Evolutionary conservation across 1,140 invertebrate species (phyloP), one percentile per base, ranked within the genome.

Genomic region (Vanessa tameamea): DNA sequence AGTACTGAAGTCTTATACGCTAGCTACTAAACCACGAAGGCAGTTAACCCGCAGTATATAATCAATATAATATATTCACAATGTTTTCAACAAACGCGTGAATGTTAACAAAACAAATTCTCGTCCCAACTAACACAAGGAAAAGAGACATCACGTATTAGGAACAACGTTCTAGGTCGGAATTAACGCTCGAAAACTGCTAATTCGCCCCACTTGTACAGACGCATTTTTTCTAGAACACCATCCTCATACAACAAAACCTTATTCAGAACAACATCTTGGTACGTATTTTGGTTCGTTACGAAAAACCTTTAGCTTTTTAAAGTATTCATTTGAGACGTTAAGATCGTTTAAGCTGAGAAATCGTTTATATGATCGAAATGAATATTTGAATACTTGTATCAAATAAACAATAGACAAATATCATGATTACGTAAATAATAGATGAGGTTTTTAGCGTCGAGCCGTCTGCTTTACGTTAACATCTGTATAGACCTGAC

Each of bases 121-220:
- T 20, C 57, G 47, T 64, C n/a, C 57, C 69, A 53, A 51, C 51
- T 61, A 51, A 61, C 8, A 43, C 48, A 50, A 71, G 43, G 51
- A 68, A 16, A 53, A 5, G 16, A 68, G 15, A 53, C 69, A 47
- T n/a, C 50, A 65, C 63, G 70, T 65, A 65, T 72, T 64, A 65
- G 63, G 70, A 13, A 63, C 72, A 47, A 48, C 23, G 65, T 15
- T 50, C 64, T 48, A 64, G 53, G 51, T 73, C 43, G 26, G 20
- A 50, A 67, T 55, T 63, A 63, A 50, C 55, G 65, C 72, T 73
- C 37, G 47, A 63, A 63, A 73, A 68, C 64, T 71, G 63, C 55
- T 67, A 63, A 71, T 63, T 67, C 70, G 57, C 50, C 68, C 76
- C 50, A 68, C 68, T 78, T 74, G 26, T 51, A 47, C 57, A 76